Evolutionary conservation across 2,888 invertebrate genomes (phyloP).

Genomic region (Holacanthella duospinosa): DNA sequence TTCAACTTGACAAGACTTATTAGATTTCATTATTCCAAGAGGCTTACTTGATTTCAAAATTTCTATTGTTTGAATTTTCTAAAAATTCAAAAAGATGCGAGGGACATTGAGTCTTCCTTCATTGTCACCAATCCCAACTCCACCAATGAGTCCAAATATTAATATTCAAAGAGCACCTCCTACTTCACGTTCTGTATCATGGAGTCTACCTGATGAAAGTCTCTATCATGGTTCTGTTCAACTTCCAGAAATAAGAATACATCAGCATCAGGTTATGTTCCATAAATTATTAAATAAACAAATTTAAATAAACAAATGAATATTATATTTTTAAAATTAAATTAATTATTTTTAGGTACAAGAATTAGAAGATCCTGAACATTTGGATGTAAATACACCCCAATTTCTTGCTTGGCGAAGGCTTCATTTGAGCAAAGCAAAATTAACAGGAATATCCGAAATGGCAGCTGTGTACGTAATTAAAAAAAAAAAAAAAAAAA

Average conservation of each 20-base stretch:
- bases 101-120: constrained; percentile 24
- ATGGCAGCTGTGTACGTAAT: constrained; percentile 22
- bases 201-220: constrained; percentile 30
- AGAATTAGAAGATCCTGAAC: neutral
- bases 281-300: neutral
- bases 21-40: no score
- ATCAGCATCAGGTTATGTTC: neutral
- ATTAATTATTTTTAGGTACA: neutral
- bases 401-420: constrained; percentile 31
- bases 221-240: neutral
- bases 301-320: no score
- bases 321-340: neutral
- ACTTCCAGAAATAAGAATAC: neutral
- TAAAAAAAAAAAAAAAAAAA: no score
- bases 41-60: no score
- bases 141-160: constrained; percentile 22
- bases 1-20: no score
- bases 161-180: neutral
- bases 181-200: constrained; percentile 31
- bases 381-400: constrained; percentile 10
- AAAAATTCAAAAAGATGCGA: neutral
- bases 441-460: constrained; percentile 29
- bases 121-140: constrained; percentile 19
- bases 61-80: neutral
- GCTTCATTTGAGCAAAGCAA: constrained; percentile 32